A percentile compares a stretch with the other conserved stretches of the same genome.
Evolutionary conservation across 2,113 vertebrate genomes (phyloP).

Genomic region (Spea bombifrons): DNA sequence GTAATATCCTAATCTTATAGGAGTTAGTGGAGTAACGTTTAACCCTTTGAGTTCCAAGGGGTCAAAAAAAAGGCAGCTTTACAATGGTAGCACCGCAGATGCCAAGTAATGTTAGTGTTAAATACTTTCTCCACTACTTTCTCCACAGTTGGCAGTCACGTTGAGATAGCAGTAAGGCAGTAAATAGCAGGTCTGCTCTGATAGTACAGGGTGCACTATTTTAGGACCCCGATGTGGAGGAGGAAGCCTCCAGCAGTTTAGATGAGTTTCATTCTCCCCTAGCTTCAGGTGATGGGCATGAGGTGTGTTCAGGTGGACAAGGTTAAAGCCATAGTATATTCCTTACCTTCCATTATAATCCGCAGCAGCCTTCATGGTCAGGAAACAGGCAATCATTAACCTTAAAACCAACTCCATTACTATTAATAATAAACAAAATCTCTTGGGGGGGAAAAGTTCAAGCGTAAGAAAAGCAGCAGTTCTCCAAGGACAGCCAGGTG

Average conservation of each 20-base stretch:
- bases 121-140: too few relatives aligned
- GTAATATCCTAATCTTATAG: too few relatives aligned
- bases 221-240: not conserved
- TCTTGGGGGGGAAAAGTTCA: not conserved
- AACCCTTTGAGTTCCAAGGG: too few relatives aligned
- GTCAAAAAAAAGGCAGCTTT: too few relatives aligned
- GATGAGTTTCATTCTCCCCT: too few relatives aligned
- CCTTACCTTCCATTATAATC: conserved; percentile 88
- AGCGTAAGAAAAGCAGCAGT: not conserved
- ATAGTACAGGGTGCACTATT: too few relatives aligned
- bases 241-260: not conserved
- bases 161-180: too few relatives aligned
- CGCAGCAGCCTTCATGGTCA: conserved; percentile 68
- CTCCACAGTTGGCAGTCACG: too few relatives aligned
- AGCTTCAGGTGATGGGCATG: not conserved
- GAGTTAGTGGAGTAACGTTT: too few relatives aligned
- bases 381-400: conserved; percentile 65
- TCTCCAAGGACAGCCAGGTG: conserved; percentile 14
- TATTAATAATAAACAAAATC: not conserved
- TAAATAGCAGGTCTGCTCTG: too few relatives aligned
- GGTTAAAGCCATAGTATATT: not conserved
- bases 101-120: too few relatives aligned
- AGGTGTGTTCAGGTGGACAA: not conserved
- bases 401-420: conserved; percentile 70
- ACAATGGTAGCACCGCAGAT: too few relatives aligned